These are phyloP conservation scores for Rhinogobius similis DNA, from an alignment of 2,113 vertebrate genomes.

Conservation along the genomic window DNA sequence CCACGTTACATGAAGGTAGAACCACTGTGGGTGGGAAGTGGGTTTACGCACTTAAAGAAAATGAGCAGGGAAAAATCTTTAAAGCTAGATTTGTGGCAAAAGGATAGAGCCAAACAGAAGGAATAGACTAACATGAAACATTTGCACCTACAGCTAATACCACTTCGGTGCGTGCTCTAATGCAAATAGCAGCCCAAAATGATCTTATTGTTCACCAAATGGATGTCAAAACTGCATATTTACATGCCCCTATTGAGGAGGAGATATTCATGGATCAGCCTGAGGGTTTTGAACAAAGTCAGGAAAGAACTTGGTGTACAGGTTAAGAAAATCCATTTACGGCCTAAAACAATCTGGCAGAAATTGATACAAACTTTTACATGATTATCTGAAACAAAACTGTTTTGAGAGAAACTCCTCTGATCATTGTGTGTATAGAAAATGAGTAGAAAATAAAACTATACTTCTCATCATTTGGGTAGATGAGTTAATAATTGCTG, in stretches of 20 bases:
- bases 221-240: slow-evolving; percentile 35
- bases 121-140: slow-evolving; percentile 41
- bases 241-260: slow-evolving; percentile 36
- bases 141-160: slow-evolving; percentile 39
- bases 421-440: slow-evolving; percentile 40
- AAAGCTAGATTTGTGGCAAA: slow-evolving; percentile 36
- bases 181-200: slow-evolving; percentile 29
- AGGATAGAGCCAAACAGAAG: slow-evolving; percentile 39
- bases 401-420: slow-evolving; percentile 21
- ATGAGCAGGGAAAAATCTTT: slow-evolving; percentile 18
- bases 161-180: slow-evolving; percentile 12
- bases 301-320: slow-evolving; percentile 28
- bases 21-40: slow-evolving; percentile 21
- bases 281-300: slow-evolving; percentile 25
- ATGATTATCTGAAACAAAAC: slow-evolving; percentile 28
- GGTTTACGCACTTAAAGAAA: slow-evolving; percentile 24
- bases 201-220: slow-evolving; percentile 34
- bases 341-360: slow-evolving; percentile 44
- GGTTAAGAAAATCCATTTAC: slow-evolving; percentile 43
- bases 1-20: slow-evolving; percentile 18
- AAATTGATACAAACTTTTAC: slow-evolving; percentile 35
- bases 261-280: slow-evolving; percentile 38
- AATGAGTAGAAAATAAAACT: slow-evolving; percentile 16
- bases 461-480: slow-evolving; percentile 45
- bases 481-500: slow-evolving; percentile 43